Conservation (phyloP, 2,113 vertebrate species). For the Asarcornis scutulata region DNA sequence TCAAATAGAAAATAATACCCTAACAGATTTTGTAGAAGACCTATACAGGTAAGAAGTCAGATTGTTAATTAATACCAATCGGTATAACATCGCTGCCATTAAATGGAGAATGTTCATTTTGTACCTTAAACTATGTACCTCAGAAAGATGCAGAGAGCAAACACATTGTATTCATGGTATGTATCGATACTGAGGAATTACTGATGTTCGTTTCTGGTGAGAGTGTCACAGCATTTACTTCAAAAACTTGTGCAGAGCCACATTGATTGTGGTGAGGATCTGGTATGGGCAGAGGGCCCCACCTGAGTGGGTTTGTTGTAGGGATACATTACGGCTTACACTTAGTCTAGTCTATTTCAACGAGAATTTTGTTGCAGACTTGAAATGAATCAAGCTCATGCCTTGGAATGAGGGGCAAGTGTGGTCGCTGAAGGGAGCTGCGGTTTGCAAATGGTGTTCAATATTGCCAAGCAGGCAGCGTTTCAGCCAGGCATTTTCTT, state of each 20-base stretch:
- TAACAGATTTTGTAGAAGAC: background rate
- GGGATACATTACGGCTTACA: rapidly evolving
- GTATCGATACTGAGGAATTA: rapidly evolving
- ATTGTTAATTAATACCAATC: background rate
- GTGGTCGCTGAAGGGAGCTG: background rate
- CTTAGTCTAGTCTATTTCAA: background rate
- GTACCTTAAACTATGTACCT: background rate
- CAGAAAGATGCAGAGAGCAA: background rate
- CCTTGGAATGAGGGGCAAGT: background rate
- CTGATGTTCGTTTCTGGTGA: background rate
- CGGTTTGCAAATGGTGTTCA: slow-evolving; percentile 26
- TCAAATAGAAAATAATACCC: background rate
- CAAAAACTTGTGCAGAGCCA: rapidly evolving
- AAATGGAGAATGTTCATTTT: background rate
- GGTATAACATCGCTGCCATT: background rate
- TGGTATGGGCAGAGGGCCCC: background rate
- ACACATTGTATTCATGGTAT: background rate
- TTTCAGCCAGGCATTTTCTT: background rate
- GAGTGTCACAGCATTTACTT: background rate
- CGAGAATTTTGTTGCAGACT: background rate
- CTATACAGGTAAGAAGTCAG: background rate
- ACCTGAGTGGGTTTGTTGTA: background rate
- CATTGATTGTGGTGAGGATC: background rate
- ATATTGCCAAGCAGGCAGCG: background rate
- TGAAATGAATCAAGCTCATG: background rate